Evolutionary conservation across 2,888 invertebrate genomes (phyloP).

Genomic region (Eudasyphora cyanicolor): DNA sequence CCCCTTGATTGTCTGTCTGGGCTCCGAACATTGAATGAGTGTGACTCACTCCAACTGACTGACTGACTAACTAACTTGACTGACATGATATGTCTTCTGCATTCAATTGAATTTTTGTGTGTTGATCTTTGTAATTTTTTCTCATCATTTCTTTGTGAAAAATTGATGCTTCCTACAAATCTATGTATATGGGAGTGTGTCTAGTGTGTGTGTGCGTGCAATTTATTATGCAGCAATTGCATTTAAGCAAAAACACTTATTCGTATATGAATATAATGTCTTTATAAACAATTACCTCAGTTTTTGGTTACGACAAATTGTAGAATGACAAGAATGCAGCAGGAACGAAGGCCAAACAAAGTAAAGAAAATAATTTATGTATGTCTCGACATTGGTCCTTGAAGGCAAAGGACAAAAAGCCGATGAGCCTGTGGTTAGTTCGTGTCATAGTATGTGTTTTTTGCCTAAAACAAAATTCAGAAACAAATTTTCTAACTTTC

Average conservation of each 20-base stretch:
- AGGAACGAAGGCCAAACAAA: too few species aligned
- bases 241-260: neutral
- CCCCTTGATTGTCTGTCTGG: neutral
- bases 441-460: too few species aligned
- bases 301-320: too few species aligned
- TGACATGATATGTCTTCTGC: slow-evolving; percentile 28
- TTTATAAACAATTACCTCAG: too few species aligned
- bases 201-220: neutral
- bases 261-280: neutral
- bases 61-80: slow-evolving; percentile 48
- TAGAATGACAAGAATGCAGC: too few species aligned
- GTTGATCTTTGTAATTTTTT: slow-evolving; percentile 57
- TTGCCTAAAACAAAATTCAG: too few species aligned
- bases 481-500: too few species aligned
- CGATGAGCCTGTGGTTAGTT: too few species aligned
- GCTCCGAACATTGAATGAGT: neutral
- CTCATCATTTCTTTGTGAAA: slow-evolving; percentile 25
- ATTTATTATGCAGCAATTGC: slow-evolving; percentile 36
- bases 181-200: neutral
- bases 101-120: slow-evolving; percentile 57
- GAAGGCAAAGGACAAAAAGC: too few species aligned
- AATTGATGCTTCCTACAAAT: neutral
- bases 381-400: too few species aligned
- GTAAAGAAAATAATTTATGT: too few species aligned
- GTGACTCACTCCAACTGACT: neutral